Conservation (phyloP, 2,888 invertebrate genomes). For the Zonitis immaculata region DNA sequence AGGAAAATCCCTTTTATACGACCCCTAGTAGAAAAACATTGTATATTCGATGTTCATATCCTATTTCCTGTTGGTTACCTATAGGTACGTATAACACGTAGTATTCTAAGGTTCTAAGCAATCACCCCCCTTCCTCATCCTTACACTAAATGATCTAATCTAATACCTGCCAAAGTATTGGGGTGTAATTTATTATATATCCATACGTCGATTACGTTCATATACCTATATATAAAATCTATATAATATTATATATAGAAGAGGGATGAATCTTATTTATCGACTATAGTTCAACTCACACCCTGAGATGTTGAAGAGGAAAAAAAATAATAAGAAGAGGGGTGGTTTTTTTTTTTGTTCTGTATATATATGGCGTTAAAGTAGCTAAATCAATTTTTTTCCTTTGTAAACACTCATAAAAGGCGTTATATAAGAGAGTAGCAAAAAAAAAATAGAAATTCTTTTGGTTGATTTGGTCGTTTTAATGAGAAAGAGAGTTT, state of each 20-base stretch:
- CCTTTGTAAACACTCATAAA: too few relatives aligned
- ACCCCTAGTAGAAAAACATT: background rate
- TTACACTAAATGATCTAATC: background rate
- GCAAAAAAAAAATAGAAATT: too few relatives aligned
- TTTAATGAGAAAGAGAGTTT: too few relatives aligned
- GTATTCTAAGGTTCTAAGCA: background rate
- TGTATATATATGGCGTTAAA: too few relatives aligned
- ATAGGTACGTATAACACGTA: too few relatives aligned
- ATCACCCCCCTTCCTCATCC: background rate
- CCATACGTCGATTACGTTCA: background rate
- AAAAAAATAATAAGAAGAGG: background rate
- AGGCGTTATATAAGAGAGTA: too few relatives aligned
- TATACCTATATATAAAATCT: background rate
- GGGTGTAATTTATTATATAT: background rate
- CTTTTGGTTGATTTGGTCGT: too few relatives aligned
- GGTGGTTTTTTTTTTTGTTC: too few relatives aligned
- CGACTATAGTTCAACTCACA: too few relatives aligned
- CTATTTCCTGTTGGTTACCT: background rate
- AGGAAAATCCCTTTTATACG: background rate
- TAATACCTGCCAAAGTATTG: background rate
- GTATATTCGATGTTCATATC: background rate
- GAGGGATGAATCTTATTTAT: background rate
- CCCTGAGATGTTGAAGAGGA: too few relatives aligned
- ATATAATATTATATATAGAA: background rate
- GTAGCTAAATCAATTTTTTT: too few relatives aligned